Conservation (phyloP, 2,888 invertebrate species). For the Teleiodes luculella region DNA sequence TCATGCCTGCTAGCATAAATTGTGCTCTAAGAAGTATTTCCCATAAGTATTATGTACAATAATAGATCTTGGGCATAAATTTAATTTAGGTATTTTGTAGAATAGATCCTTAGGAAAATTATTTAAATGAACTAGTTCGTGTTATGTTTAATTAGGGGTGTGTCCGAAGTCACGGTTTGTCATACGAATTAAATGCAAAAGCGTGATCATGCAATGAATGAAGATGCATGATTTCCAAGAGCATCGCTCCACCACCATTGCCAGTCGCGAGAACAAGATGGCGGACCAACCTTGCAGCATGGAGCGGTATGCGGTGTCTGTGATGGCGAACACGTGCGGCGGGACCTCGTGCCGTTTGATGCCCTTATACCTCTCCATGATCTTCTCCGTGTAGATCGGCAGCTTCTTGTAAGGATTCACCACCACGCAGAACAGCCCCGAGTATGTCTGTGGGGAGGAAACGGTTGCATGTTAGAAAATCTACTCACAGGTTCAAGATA, state of each 20-base stretch:
- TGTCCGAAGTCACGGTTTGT: no score
- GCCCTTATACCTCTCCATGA: slow-evolving; percentile 99
- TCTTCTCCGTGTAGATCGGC: slow-evolving; percentile 99
- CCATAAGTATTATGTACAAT: no score
- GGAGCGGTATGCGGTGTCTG: slow-evolving; percentile 98
- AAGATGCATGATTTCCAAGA: not conserved
- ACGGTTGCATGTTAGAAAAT: not conserved
- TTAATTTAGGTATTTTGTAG: no score
- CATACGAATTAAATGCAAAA: no score
- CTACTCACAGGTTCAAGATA: no score
- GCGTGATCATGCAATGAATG: no score
- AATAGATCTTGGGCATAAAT: no score
- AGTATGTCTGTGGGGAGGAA: slow-evolving; percentile 92
- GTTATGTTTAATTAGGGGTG: no score
- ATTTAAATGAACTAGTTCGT: no score
- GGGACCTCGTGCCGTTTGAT: slow-evolving; percentile 99
- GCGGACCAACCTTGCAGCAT: slow-evolving; percentile 94
- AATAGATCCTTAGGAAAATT: no score
- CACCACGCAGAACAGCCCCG: slow-evolving; percentile 99
- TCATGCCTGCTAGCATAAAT: no score
- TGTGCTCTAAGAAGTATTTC: no score
- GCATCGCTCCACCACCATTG: not conserved
- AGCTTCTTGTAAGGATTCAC: slow-evolving; percentile 99
- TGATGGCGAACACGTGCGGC: slow-evolving; percentile 99
- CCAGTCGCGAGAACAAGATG: not conserved